Base-by-base conservation (phyloP, 2,888 invertebrate genomes). In the Venustoraphidia nigricollis region DNA sequence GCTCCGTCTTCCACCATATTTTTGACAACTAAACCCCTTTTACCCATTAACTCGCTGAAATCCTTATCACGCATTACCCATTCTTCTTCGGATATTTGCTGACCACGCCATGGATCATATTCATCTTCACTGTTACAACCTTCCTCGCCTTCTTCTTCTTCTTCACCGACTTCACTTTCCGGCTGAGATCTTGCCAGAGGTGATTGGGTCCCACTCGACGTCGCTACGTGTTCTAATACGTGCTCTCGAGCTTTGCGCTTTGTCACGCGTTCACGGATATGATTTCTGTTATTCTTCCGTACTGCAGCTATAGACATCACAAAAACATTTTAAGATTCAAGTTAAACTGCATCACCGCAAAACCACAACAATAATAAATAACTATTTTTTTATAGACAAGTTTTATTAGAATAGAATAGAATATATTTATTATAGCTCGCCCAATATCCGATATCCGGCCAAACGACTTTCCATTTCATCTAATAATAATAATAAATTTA, bases 1-100 rank as follows among this genome's bases (percentile, higher is more conserved):
- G 90, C 90, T 8, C 91, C 91, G 67, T 92, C 91, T 63, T 89
- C 87, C 52, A 80, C 81, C 75, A 91, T 90, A 54, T 80, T 77
- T 62, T 88, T 87, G 34, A 92, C 79, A 49, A 79, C 70, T 57
- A 82, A 81, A 42, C 89, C 88, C 58, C 81, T 76, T 60, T 83
- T 83, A 44, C 79, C 73, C 65, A 86, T 68, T 57, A 77, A 74
- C 57, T 78, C 75, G 56, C 79, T 78, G 66, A 87, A 88, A 61
- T 76, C 71, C 47, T 72, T 66, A 58, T 87, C 86, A 52, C 80
- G 73, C 72, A 79, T 59, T 40, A 43, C 42, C 47, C 47, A 47
- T 42, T 47, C 47, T 34, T 47, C 47, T 10, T 47, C 39, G 10
- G 42, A 42, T 17, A 47, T 47, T 34, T 38, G 36, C 8, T 37